phyloP scores from a whole-genome alignment of 2,888 invertebrate species.

The Bellardia pandia region DNA sequence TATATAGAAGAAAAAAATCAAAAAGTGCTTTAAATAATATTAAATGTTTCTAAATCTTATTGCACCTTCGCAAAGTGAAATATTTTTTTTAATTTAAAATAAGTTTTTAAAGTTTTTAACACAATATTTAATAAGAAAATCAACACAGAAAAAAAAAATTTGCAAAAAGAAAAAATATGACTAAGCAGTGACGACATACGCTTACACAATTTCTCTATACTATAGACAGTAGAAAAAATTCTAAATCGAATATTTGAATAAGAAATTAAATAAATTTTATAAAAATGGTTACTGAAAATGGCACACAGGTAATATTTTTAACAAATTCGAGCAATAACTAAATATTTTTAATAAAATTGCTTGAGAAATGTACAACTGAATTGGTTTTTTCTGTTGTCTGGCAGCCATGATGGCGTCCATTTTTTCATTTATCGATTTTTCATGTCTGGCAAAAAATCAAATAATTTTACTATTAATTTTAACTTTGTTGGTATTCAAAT shows the following conservation, averaged over 20 bases:
- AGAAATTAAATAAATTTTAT: conserved; percentile 55
- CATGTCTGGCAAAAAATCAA: conserved; percentile 70
- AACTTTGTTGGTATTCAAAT: background rate
- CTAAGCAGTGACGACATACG: conserved; percentile 82
- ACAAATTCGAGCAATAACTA: background rate
- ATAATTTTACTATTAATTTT: background rate
- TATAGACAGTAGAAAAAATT: conserved; percentile 74
- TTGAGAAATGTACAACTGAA: conserved; percentile 12
- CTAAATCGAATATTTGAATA: conserved; percentile 47
- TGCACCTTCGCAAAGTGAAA: conserved; percentile 76
- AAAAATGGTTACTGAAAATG: conserved; percentile 84
- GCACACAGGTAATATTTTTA: conserved; percentile 82
- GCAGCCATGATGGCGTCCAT: conserved; percentile 83
- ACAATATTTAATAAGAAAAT: conserved; percentile 60
- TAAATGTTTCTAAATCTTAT: conserved; percentile 75
- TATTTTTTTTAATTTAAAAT: conserved; percentile 31
- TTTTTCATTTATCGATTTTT: conserved; percentile 83
- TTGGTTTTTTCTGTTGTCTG: conserved; percentile 73
- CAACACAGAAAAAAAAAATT: conserved; percentile 41
- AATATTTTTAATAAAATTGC: conserved; percentile 20
- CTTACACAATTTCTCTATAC: conserved; percentile 82
- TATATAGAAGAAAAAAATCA: conserved; percentile 59
- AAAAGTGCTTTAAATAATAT: conserved; percentile 69
- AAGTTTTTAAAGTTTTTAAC: conserved; percentile 50
- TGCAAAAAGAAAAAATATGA: conserved; percentile 77